Base-by-base conservation (phyloP, 2,113 vertebrate species). In the Panurus biarmicus region DNA sequence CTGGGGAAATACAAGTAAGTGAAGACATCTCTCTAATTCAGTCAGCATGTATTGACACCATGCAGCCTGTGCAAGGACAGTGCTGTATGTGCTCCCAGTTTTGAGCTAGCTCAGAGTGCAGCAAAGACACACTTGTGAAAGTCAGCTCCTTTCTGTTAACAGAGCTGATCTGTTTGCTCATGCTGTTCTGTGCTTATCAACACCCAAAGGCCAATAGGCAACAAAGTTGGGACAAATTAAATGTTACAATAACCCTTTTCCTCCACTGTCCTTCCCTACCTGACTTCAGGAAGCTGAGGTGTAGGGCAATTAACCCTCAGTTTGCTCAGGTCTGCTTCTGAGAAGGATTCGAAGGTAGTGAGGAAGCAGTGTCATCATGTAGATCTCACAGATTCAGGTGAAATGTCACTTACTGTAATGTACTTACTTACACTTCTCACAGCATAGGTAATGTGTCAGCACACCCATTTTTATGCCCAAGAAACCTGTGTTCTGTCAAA, bases 1-100 rank as follows among this genome's bases (percentile, higher is more conserved):
- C 96, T 99, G 73, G 99, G 99, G 26, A 99, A 99, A 96, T 99
- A 98, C 97, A 99, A 97, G 99, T 99, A 97, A 98, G 99, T 51
- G 64, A 75, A 58, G 54, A 45, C 42, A 44, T 20, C 12, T 74
- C 15, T 84, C 24, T 74, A 10, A 26, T 60, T 88, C 62, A 72
- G 25, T 15, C 33, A 62, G 56, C 35, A 7, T 33, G 18, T 12
- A 36, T 23, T 0, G 3, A 31, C 17, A 26, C 31, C 23, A 3
- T n/a, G 44, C 70, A 75, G 73, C n/a, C 57, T 33, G 44, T 50
- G 54, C 22, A 29, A 85, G 42, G 71, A 48, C 71, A 76, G n/a
- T 65, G 78, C 71, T 87, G 12, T 33, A 12, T 26, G 18, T 33
- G 58, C 56, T 91, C 45, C 64, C 8, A 14, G 58, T 76, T 93